These are phyloP conservation scores for Sphaeramia orbicularis DNA, from an alignment of 2,797 vertebrate species.

Conservation along the genomic window DNA sequence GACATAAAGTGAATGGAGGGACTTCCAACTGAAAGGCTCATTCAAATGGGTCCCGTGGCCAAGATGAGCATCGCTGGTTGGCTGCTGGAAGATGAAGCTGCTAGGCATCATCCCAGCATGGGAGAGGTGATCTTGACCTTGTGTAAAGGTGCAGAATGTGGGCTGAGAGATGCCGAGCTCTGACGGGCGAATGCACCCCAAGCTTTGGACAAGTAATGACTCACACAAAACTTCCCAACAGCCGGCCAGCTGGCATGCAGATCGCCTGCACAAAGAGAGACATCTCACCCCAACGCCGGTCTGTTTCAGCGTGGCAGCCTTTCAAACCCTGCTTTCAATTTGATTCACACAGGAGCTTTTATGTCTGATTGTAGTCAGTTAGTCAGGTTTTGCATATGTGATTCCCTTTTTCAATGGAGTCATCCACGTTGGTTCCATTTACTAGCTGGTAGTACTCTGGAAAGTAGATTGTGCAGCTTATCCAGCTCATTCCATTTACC, in stretches of 20 bases:
- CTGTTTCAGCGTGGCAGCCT: conserved; percentile 66
- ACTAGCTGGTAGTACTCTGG: conserved; percentile 1
- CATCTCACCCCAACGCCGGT: conserved; percentile 56
- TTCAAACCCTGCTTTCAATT: conserved; percentile 82
- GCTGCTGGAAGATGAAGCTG: conserved; percentile 28
- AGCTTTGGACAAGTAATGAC: conserved; percentile 84
- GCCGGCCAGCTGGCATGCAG: conserved; percentile 87
- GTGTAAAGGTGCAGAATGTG: conserved; percentile 58
- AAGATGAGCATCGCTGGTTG: conserved; percentile 55
- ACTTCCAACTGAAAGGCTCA: conserved; percentile 53
- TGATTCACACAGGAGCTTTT: conserved; percentile 74
- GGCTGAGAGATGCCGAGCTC: conserved; percentile 76
- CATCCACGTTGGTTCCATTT: conserved; percentile 6
- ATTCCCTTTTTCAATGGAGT: conserved; percentile 11
- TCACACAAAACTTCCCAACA: conserved; percentile 85
- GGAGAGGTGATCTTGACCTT: conserved; percentile 51
- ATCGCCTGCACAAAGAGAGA: conserved; percentile 69
- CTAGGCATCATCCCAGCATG: conserved; percentile 27
- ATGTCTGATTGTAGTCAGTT: conserved; percentile 31
- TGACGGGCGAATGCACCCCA: conserved; percentile 22
- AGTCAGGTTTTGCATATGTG: conserved; percentile 26
- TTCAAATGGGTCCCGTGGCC: conserved; percentile 50
- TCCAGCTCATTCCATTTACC: too few relatives aligned
- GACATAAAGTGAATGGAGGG: conserved; percentile 47
- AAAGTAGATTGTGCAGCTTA: too few relatives aligned